Evolutionary conservation across 2,113 vertebrate genomes (phyloP), one percentile per base, ranked within the genome.

Genomic region (Alces alces): DNA sequence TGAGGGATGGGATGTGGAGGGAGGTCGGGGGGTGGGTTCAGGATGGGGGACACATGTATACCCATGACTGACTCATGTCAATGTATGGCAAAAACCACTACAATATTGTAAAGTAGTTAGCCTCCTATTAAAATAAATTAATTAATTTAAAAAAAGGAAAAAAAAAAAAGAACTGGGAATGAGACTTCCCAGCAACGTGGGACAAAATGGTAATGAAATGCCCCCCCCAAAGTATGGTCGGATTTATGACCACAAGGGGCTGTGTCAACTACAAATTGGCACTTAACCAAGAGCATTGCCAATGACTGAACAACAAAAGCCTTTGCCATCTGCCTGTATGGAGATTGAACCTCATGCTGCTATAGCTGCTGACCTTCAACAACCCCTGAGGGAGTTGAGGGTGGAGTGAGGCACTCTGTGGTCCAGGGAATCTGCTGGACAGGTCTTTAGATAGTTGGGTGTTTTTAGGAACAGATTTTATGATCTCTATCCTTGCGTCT

Each of bases 151-250:
- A 50, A 50, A 50, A 50, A 7, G 13, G 30, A 61, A 17, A n/a
- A 64, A 33, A 15, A 64, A 36, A 66, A 57, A 11, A 70, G 9
- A 39, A 70, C 66, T 70, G n/a, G n/a, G 19, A 70, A 70, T 6
- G n/a, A 70, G 66, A 19, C 66, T 39, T 70, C n/a, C 66, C 19
- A 70, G n/a, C 66, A 70, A 12, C 1, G 0, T 0, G 0, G 66
- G 66, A 21, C n/a, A 70, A 23, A 70, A 70, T 39, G 10, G 66
- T 70, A n/a, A 70, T 70, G 66, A 39, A 70, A 70, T 39, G n/a
- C n/a, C n/a, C n/a, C 43, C 43, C 19, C 19, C n/a, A 23, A 70
- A 70, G 66, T 70, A 70, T 23, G n/a, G n/a, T 12, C 2, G 0
- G 10, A 23, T 70, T 70, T 70, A 23, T 39, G 66, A 70, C 66